These are phyloP conservation scores for Perca flavescens DNA, from an alignment of 2,113 vertebrate genomes.

Conservation along the genomic window DNA sequence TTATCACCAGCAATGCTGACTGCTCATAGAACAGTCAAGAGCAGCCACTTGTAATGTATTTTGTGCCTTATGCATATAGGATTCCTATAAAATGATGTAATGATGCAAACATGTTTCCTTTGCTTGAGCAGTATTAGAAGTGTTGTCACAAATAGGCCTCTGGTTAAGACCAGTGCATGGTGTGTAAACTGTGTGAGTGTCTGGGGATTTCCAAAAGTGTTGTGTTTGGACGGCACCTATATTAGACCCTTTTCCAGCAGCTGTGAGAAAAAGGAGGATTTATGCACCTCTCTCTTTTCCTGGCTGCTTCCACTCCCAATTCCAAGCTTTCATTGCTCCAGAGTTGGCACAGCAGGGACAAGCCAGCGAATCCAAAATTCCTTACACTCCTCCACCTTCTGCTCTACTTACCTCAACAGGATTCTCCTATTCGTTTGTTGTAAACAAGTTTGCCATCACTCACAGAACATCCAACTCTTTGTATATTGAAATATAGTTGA, in stretches of 20 bases:
- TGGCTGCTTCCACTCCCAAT: constrained; percentile 38
- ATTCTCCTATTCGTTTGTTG: constrained; percentile 38
- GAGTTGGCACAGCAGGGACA: constrained; percentile 45
- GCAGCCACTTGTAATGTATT: not conserved
- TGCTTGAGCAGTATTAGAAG: not conserved
- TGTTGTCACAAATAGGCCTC: not conserved
- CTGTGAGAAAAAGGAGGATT: constrained; percentile 50
- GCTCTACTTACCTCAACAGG: constrained; percentile 40
- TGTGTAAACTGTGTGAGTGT: constrained; percentile 38
- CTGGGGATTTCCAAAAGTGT: constrained; percentile 53
- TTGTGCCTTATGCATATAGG: not conserved
- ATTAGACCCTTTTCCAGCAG: constrained; percentile 50
- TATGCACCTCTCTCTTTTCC: constrained; percentile 42
- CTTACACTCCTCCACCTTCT: constrained; percentile 38
- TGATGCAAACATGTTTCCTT: not conserved
- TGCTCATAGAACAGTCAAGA: constrained; percentile 5
- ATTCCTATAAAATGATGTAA: not conserved
- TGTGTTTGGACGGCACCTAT: constrained; percentile 49
- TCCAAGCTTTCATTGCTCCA: constrained; percentile 45
- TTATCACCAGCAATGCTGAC: not conserved
- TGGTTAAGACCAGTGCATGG: constrained; percentile 29
- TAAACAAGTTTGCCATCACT: constrained; percentile 23
- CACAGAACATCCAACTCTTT: constrained; percentile 26
- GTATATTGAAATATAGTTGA: constrained; percentile 1
- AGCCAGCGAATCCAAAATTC: constrained; percentile 44